Evolutionary conservation across 2,797 vertebrate genomes (phyloP).

Genomic region (Poeciliopsis turneri): DNA sequence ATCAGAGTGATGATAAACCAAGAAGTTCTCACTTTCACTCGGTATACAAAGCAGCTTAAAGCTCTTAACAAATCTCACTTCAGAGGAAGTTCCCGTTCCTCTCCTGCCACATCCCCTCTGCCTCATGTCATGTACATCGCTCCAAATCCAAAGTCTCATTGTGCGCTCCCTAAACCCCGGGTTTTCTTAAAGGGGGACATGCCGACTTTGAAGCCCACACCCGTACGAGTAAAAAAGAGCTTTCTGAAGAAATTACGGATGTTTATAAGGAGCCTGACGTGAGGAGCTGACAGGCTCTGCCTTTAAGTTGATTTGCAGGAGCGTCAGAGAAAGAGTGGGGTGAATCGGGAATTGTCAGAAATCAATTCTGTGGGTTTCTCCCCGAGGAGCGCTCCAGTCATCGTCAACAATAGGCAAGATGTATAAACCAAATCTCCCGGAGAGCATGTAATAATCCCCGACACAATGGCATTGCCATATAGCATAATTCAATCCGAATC

Average conservation of each 20-base stretch:
- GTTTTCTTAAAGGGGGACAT: slow-evolving; percentile 55
- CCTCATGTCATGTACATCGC: slow-evolving; percentile 21
- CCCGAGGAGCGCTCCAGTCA: slow-evolving; percentile 72
- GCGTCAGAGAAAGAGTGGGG: slow-evolving; percentile 68
- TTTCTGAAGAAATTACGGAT: slow-evolving; percentile 80
- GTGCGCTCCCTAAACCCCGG: slow-evolving; percentile 53
- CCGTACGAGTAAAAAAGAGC: slow-evolving; percentile 74
- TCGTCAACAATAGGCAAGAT: slow-evolving; percentile 74
- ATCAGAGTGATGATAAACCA: slow-evolving; percentile 11
- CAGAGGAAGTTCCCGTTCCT: slow-evolving; percentile 31
- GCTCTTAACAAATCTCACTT: slow-evolving; percentile 41
- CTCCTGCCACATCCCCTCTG: slow-evolving; percentile 16
- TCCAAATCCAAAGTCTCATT: slow-evolving; percentile 57
- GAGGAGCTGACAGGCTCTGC: slow-evolving; percentile 77
- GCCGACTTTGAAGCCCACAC: slow-evolving; percentile 66
- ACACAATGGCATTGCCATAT: slow-evolving; percentile 70
- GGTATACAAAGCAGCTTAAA: slow-evolving; percentile 23
- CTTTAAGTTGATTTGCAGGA: slow-evolving; percentile 83
- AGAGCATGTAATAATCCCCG: slow-evolving; percentile 77
- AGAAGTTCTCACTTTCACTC: slow-evolving; percentile 4
- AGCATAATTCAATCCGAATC: slow-evolving; percentile 74
- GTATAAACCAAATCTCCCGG: slow-evolving; percentile 79
- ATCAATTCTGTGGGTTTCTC: slow-evolving; percentile 80
- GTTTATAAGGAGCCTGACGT: slow-evolving; percentile 76
- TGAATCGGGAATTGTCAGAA: slow-evolving; percentile 82